Base-by-base conservation (phyloP, 2,113 vertebrate genomes). In the Phylloscopus whistleri region DNA sequence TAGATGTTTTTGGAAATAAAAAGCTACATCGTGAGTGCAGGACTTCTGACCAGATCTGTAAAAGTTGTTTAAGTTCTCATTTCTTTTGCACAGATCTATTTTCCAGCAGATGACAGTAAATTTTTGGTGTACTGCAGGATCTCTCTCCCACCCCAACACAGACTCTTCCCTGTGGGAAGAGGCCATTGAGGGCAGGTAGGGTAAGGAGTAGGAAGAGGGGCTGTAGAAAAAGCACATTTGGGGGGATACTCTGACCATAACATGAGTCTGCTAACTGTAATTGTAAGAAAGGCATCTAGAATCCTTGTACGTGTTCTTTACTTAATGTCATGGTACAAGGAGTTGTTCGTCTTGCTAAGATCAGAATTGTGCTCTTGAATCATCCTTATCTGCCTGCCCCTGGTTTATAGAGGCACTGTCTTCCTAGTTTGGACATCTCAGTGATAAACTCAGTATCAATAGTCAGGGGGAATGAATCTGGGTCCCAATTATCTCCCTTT, bases 1-100 rank as follows among this genome's bases (percentile, higher is more conserved):
- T 66, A 86, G 49, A 58, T 51, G 4, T 4, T 85, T 94, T 73
- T 96, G 80, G 39, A 87, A 91, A 62, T 84, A 64, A 91, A 95
- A 78, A n/a, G 14, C 55, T 46, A 27, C 0, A 0, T 66, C 3
- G 1, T 75, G 37, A 81, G 39, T 39, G 13, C 28, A 67, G 6
- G 52, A 27, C 46, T 51, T 63, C 48, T 81, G 41, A 74, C 24
- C 7, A 78, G 69, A 89, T 26, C 41, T 79, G 35, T 72, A 24
- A 48, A 49, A 58, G 7, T 87, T 77, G 6, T 6, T 66, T 18
- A 27, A 81, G 44, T 49, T 87, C 44, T 92, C 27, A 31, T 80
- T 82, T 76, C 59, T 55, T 87, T 67, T 68, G 16, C 58, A 79
- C 23, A 22, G 31, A 58, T 74, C 82, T 88, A 66, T 87, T 91